Evolutionary conservation across 2,888 invertebrate species (phyloP).

Genomic region (Catonia carolina): DNA sequence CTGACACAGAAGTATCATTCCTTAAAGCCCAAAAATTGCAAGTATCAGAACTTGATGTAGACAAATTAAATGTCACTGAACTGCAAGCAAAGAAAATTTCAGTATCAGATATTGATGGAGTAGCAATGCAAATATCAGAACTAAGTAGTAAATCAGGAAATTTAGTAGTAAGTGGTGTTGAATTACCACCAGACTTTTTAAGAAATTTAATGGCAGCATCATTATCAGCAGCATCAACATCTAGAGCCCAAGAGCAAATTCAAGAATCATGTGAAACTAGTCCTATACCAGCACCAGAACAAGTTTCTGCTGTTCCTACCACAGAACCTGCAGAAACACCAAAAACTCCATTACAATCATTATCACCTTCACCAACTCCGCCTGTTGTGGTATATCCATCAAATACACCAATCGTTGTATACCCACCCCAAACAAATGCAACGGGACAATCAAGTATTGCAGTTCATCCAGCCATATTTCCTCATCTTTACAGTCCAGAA

Average conservation of each 20-base stretch:
- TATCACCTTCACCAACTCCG: slow-evolving; percentile 22
- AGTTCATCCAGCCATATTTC: slow-evolving; percentile 4
- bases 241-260: slow-evolving; percentile 38
- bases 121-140: slow-evolving; percentile 63
- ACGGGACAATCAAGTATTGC: not conserved
- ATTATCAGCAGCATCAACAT: slow-evolving; percentile 46
- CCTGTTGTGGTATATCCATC: slow-evolving; percentile 27
- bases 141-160: slow-evolving; percentile 63
- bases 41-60: slow-evolving; percentile 70
- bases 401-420: slow-evolving; percentile 8
- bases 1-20: slow-evolving; percentile 39
- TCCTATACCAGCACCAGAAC: slow-evolving; percentile 23
- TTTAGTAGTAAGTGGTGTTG: slow-evolving; percentile 59
- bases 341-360: slow-evolving; percentile 19
- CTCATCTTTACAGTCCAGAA: slow-evolving; percentile 14
- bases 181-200: slow-evolving; percentile 60
- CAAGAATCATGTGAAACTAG: slow-evolving; percentile 26
- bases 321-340: slow-evolving; percentile 2
- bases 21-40: slow-evolving; percentile 46
- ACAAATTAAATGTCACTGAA: slow-evolving; percentile 68
- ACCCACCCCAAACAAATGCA: slow-evolving; percentile 1
- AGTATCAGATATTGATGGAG: slow-evolving; percentile 74
- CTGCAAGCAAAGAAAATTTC: slow-evolving; percentile 71
- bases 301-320: slow-evolving; percentile 15
- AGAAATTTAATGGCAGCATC: slow-evolving; percentile 46